These are phyloP conservation scores for Eunapius fragilis DNA, from an alignment of 37 sponge, comb jelly and placozoan species.

Conservation along the genomic window DNA sequence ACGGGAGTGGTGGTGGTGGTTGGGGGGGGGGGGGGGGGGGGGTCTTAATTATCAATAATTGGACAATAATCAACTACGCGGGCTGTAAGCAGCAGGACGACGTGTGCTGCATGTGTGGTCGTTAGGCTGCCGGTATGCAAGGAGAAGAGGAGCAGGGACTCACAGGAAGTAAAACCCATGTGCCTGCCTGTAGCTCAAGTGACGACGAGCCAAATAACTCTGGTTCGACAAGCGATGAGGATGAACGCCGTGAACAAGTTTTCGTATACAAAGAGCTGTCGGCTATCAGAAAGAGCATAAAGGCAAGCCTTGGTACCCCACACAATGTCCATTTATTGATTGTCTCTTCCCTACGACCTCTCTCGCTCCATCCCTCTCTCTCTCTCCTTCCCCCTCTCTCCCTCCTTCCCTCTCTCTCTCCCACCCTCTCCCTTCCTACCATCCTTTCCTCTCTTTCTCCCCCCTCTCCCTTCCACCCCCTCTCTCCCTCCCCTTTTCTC, in stretches of 20 bases:
- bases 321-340: no score
- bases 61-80: no score
- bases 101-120: background rate
- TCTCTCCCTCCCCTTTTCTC: background rate
- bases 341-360: no score
- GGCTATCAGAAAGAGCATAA: background rate
- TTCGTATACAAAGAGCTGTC: background rate
- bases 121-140: no score
- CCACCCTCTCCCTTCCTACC: background rate
- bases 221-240: background rate
- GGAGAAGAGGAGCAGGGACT: background rate
- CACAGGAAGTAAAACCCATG: background rate
- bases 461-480: background rate
- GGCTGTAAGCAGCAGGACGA: background rate
- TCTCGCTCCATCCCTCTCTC: no score
- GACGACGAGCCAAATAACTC: background rate
- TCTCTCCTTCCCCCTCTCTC: no score
- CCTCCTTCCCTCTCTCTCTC: no score
- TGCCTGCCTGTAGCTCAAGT: background rate
- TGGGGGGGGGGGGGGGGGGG: no score
- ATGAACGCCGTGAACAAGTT: background rate
- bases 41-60: no score
- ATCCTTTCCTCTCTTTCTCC: background rate
- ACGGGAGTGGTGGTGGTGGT: no score
- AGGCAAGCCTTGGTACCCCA: background rate